These are phyloP conservation scores for Mamestra configurata DNA, from an alignment of 1,140 invertebrate species.

Conservation along the genomic window DNA sequence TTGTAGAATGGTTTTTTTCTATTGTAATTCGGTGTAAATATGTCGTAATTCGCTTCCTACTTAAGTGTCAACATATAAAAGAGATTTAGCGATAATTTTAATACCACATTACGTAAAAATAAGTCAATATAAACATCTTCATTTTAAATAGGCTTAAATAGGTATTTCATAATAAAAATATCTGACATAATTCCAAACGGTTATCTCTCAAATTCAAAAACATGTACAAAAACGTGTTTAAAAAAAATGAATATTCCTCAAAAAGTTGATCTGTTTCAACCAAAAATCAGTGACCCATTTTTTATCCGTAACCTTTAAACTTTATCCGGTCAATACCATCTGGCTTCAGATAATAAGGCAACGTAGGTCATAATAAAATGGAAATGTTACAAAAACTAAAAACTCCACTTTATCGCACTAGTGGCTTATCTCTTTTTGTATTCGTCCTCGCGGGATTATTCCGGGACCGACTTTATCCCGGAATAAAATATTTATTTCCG, in stretches of 20 bases:
- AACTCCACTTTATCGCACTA: slow-evolving; percentile 67
- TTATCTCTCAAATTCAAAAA: neutral
- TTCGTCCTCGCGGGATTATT: slow-evolving; percentile 63
- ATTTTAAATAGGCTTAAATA: neutral
- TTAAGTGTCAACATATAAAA: neutral
- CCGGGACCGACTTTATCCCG: slow-evolving; percentile 60
- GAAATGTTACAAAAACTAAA: slow-evolving; percentile 61
- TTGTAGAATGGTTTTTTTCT: neutral
- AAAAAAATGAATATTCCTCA: neutral
- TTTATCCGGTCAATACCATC: slow-evolving; percentile 19
- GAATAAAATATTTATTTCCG: slow-evolving; percentile 70
- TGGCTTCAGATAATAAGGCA: slow-evolving; percentile 12
- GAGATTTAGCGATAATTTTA: neutral
- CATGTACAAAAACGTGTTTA: neutral
- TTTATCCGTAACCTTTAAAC: slow-evolving; percentile 27
- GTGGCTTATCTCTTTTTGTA: slow-evolving; percentile 67
- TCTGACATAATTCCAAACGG: no score
- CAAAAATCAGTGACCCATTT: slow-evolving; percentile 18
- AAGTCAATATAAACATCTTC: neutral
- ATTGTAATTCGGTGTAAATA: neutral
- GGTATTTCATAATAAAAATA: neutral
- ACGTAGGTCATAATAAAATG: slow-evolving; percentile 45
- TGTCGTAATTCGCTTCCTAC: neutral
- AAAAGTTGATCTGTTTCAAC: neutral
- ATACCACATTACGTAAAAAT: neutral